Conservation (phyloP, 2,888 invertebrate genomes). For the Sarcophaga subvicina region DNA sequence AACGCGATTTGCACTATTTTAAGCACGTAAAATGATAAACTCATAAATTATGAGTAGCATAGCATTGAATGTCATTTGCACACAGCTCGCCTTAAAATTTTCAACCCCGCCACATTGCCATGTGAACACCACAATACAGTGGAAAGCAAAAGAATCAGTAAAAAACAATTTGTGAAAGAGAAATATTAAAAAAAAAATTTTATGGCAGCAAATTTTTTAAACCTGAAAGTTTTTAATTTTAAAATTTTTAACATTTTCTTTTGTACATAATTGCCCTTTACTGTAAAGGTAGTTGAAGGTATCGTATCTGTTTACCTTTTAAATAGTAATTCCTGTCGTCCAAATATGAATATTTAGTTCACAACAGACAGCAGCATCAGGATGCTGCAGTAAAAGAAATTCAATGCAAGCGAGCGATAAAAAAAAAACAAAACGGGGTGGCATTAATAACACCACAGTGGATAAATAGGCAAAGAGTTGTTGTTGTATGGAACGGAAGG, state of each 20-base stretch:
- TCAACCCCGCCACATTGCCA: slow-evolving; percentile 26
- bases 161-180: not conserved
- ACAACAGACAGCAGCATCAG: not conserved
- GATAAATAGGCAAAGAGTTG: slow-evolving; percentile 31
- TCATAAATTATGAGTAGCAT: slow-evolving; percentile 77
- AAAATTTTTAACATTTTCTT: not conserved
- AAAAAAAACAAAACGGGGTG: not conserved
- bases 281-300: not conserved
- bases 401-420: too few species aligned
- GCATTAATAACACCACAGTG: slow-evolving; percentile 47
- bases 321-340: not conserved
- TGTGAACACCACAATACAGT: not conserved
- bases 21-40: slow-evolving; percentile 79
- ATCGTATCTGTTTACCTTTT: not conserved
- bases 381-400: not conserved
- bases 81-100: slow-evolving; percentile 61
- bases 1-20: slow-evolving; percentile 65
- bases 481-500: slow-evolving; percentile 11
- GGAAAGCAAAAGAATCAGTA: not conserved
- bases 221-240: not conserved
- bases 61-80: slow-evolving; percentile 77
- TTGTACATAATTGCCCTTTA: not conserved
- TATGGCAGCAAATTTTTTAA: too few species aligned
- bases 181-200: too few species aligned
- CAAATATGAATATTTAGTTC: slow-evolving; percentile 50